Evolutionary conservation across 2,113 vertebrate species (phyloP).

Genomic region (Mystacornis crossleyi): DNA sequence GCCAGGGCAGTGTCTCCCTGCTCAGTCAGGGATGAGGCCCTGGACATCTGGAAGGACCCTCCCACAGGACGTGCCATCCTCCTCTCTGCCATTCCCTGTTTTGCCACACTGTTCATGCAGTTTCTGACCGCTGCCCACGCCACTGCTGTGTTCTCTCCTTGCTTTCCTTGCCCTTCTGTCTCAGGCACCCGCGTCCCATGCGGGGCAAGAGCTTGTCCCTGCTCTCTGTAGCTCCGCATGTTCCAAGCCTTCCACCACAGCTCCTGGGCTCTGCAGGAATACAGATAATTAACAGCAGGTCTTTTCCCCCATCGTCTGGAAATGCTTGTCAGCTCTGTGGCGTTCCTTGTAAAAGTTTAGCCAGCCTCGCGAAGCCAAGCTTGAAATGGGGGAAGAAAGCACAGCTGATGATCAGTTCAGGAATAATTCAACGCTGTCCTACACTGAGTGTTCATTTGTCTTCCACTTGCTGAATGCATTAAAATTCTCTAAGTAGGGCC

Average conservation of each 20-base stretch:
- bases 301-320: background rate
- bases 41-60: background rate
- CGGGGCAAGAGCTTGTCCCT: background rate
- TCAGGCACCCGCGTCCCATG: accelerated
- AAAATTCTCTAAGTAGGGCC: background rate
- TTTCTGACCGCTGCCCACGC: background rate
- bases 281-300: background rate
- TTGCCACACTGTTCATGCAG: background rate
- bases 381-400: background rate
- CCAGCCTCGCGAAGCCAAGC: background rate
- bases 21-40: background rate
- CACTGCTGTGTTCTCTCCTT: background rate
- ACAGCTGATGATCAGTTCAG: background rate
- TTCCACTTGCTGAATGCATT: background rate
- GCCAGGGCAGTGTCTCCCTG: background rate
- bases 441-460: background rate
- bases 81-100: background rate
- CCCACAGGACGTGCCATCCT: background rate
- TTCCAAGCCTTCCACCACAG: background rate
- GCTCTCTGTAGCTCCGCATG: background rate
- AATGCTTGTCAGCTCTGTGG: background rate
- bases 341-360: background rate
- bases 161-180: background rate
- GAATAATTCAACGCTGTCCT: background rate
- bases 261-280: background rate